phyloP scores from a whole-genome alignment of 2,797 vertebrate species.

The Sebastes cheni region DNA sequence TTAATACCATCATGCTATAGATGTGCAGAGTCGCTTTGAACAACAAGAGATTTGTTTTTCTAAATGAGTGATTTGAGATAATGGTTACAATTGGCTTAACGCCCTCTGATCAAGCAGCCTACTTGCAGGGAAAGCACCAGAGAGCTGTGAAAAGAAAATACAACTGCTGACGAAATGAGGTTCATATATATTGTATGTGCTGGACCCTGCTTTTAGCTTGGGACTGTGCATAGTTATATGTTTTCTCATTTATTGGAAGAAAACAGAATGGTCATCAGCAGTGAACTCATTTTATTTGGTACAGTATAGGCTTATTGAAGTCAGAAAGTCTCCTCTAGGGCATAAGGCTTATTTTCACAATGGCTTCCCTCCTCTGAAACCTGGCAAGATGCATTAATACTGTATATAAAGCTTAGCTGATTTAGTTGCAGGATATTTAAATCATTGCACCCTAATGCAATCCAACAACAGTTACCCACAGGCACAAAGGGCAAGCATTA shows the following conservation, averaged over 20 bases:
- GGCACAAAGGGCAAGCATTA: neutral
- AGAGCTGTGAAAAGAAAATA: constrained; percentile 8
- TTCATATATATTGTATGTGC: constrained; percentile 32
- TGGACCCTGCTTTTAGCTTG: neutral
- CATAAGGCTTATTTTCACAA: neutral
- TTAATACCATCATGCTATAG: constrained; percentile 12
- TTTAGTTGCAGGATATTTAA: neutral
- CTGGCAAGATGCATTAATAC: neutral
- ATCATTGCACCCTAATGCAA: neutral
- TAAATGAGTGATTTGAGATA: constrained; percentile 41
- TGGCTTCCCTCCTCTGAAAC: neutral
- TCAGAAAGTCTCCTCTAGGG: neutral
- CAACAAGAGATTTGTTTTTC: neutral
- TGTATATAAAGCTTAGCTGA: neutral
- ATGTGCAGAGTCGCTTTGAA: neutral
- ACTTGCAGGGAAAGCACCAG: constrained; percentile 25
- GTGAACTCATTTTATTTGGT: neutral
- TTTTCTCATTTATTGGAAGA: neutral
- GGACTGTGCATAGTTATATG: neutral
- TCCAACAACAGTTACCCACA: neutral
- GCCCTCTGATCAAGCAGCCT: constrained; percentile 20
- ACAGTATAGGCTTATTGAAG: neutral
- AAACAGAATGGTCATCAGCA: neutral
- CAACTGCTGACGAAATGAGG: neutral
- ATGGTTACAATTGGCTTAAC: constrained; percentile 29